Percentiles rank a stretch among this genome's conserved stretches.
Conservation (phyloP, 2,797 vertebrate species). For the Potorous gilbertii region DNA sequence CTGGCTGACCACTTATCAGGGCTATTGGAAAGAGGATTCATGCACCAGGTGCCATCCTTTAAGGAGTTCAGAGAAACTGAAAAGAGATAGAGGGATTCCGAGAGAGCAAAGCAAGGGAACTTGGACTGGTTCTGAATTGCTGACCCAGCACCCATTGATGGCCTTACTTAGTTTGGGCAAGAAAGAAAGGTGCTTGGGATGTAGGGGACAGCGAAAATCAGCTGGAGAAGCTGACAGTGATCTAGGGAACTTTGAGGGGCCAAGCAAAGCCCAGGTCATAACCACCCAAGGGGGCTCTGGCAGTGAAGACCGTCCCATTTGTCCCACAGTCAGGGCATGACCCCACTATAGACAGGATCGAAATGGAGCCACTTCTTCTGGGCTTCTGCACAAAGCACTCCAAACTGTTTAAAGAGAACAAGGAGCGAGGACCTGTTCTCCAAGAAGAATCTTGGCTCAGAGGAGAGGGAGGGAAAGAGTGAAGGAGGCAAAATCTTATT, state of each 20-base stretch:
- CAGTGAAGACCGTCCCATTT: background rate
- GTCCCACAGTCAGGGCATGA: background rate
- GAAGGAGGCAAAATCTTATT: conserved; percentile 45
- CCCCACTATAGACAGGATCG: background rate
- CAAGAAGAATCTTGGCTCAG: conserved; percentile 4
- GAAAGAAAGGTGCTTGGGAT: background rate
- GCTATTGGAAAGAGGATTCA: background rate
- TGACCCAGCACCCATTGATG: background rate
- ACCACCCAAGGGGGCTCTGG: background rate
- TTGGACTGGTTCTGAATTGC: background rate
- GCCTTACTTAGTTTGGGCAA: background rate
- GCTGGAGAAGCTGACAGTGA: background rate
- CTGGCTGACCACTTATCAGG: background rate
- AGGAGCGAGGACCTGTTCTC: conserved; percentile 36
- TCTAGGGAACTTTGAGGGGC: background rate
- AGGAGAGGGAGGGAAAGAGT: conserved; percentile 42
- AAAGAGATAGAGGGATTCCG: background rate
- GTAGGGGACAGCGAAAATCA: background rate
- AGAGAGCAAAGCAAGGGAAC: background rate
- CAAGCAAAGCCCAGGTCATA: background rate
- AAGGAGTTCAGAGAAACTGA: background rate
- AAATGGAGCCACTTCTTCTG: background rate
- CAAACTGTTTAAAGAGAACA: conserved; percentile 16
- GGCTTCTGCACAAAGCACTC: background rate
- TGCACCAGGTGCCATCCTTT: background rate